Percentiles rank a stretch among this genome's conserved stretches.
Conservation (phyloP, 2,113 vertebrate genomes). For the Zapornia atra region DNA sequence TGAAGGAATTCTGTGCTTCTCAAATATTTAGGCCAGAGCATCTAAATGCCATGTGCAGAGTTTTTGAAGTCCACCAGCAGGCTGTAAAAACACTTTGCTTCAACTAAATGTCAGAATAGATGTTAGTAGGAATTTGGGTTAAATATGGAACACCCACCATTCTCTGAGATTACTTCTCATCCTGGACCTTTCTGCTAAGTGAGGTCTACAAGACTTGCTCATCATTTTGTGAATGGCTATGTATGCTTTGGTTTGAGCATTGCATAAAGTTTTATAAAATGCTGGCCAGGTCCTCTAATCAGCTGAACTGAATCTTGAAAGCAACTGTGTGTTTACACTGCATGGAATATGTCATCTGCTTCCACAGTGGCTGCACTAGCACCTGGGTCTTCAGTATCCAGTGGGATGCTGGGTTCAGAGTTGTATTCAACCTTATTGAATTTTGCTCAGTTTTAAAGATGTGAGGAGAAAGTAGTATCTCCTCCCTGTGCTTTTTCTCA, state of each 20-base stretch:
- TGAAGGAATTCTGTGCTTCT: not conserved
- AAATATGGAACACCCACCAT: not conserved
- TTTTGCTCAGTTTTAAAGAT: not conserved
- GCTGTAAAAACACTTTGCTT: not conserved
- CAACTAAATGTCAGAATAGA: not conserved
- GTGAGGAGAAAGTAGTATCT: not conserved
- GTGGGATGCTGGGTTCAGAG: not conserved
- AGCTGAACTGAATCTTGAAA: not conserved
- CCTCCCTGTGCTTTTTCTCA: not conserved
- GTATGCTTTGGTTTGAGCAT: not conserved
- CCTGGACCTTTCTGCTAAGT: not conserved
- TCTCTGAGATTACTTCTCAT: not conserved
- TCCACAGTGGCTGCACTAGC: not conserved
- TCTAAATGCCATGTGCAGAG: not conserved
- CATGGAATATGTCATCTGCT: not conserved
- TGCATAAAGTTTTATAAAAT: not conserved
- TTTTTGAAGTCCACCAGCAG: not conserved
- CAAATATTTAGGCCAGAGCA: not conserved
- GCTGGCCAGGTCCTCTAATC: not conserved
- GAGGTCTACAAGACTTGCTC: not conserved
- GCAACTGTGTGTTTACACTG: not conserved
- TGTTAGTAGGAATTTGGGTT: not conserved
- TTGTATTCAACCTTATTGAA: not conserved
- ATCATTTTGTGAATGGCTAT: not conserved
- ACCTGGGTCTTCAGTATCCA: not conserved